Conservation (phyloP, 2,888 invertebrate genomes). For the Eucera pruinosa region DNA sequence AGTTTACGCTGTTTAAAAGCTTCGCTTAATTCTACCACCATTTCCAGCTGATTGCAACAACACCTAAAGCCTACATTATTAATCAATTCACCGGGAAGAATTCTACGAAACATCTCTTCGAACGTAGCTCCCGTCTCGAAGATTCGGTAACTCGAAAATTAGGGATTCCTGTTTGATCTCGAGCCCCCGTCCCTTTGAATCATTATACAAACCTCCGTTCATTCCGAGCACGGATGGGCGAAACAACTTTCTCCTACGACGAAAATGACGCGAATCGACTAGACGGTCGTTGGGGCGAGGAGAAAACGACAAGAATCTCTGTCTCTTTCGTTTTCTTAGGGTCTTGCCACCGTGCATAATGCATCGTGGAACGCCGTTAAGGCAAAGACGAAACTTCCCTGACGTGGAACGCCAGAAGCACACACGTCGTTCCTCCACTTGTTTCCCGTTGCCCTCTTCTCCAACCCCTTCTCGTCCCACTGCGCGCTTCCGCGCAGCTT, state of each 20-base stretch:
- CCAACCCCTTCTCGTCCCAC: not conserved
- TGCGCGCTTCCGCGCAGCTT: not conserved
- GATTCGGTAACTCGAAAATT: constrained; percentile 32
- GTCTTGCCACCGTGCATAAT: constrained; percentile 66
- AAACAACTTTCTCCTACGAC: constrained; percentile 38
- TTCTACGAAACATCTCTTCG: no score
- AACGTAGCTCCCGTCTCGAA: not conserved
- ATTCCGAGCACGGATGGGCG: constrained; percentile 43
- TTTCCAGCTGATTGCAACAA: not conserved
- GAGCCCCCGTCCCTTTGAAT: constrained; percentile 41
- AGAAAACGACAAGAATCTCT: constrained; percentile 40
- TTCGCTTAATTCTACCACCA: no score
- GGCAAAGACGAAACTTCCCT: constrained; percentile 64
- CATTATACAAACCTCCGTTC: constrained; percentile 47
- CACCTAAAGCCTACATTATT: no score
- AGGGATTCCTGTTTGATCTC: constrained; percentile 36
- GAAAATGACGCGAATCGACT: constrained; percentile 1
- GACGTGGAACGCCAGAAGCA: constrained; percentile 62
- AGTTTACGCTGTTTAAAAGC: no score
- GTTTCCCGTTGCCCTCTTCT: constrained; percentile 27
- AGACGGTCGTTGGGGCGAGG: constrained; percentile 15
- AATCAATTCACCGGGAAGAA: not conserved
- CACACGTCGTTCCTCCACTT: constrained; percentile 32
- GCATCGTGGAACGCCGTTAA: constrained; percentile 61
- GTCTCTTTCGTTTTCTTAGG: constrained; percentile 30